These are phyloP conservation scores for Netelia melanura DNA, from an alignment of 2,888 invertebrate genomes.

Conservation along the genomic window DNA sequence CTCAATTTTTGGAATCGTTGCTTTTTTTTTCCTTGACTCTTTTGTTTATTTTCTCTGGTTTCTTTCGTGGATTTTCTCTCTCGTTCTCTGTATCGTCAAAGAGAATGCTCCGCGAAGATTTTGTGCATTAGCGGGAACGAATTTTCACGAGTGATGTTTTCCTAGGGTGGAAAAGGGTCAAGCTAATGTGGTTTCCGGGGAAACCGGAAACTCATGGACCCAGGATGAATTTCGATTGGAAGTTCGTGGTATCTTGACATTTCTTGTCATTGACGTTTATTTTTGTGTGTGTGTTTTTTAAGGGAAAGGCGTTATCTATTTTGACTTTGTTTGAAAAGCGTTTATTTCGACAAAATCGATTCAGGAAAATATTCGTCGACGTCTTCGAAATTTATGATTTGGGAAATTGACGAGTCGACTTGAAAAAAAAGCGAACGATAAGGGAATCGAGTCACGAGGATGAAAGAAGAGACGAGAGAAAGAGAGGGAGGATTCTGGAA, in stretches of 20 bases:
- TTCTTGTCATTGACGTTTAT: not conserved
- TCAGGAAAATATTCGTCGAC: no score
- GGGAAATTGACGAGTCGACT: not conserved
- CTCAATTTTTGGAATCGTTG: constrained; percentile 6
- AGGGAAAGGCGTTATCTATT: not conserved
- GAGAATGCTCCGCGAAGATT: not conserved
- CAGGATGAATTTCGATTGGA: not conserved
- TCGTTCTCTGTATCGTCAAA: not conserved
- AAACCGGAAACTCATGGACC: not conserved
- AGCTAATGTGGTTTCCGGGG: not conserved
- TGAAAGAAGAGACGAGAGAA: constrained; percentile 10
- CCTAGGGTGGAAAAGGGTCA: not conserved
- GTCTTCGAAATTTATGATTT: no score
- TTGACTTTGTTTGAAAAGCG: constrained; percentile 58
- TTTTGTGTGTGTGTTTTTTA: not conserved
- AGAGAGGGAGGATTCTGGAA: not conserved
- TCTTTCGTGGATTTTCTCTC: not conserved
- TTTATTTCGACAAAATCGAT: no score
- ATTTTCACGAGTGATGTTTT: not conserved
- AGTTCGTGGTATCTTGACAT: not conserved
- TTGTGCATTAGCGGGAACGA: not conserved
- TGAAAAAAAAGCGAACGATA: not conserved
- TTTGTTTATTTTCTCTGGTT: not conserved
- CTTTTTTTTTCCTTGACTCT: not conserved
- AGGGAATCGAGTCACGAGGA: constrained; percentile 31